These are phyloP conservation scores for Antrozous pallidus DNA, from an alignment of 2,797 vertebrate genomes.

Conservation along the genomic window DNA sequence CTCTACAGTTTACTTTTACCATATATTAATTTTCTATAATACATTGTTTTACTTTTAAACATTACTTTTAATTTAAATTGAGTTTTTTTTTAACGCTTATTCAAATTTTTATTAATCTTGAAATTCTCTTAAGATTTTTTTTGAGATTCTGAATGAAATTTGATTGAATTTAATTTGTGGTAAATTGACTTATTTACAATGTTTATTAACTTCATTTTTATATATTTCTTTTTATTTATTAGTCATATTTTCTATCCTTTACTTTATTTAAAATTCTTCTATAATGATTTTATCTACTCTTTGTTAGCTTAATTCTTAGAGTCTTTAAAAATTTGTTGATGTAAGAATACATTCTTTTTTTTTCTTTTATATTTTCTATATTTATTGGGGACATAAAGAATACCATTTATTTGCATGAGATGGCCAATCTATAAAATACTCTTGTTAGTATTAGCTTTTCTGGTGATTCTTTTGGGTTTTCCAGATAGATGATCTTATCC, in stretches of 20 bases:
- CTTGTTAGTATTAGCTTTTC: not conserved
- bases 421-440: not conserved
- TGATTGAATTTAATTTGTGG: not conserved
- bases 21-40: not conserved
- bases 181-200: not conserved
- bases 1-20: not conserved
- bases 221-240: not conserved
- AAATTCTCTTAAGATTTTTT: not conserved
- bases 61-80: not conserved
- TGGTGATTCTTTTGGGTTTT: not conserved
- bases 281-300: not conserved
- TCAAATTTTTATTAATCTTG: not conserved
- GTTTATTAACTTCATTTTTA: not conserved
- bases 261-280: not conserved
- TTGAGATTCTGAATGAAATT: not conserved
- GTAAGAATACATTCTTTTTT: not conserved
- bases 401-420: not conserved
- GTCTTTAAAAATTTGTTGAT: not conserved
- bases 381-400: not conserved
- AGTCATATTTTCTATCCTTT: not conserved
- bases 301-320: not conserved
- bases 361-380: not conserved
- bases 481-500: not conserved
- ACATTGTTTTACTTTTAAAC: not conserved
- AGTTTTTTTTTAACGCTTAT: not conserved